Evolutionary conservation across 2,797 vertebrate species (phyloP).

Genomic region (Harpagifer antarcticus): DNA sequence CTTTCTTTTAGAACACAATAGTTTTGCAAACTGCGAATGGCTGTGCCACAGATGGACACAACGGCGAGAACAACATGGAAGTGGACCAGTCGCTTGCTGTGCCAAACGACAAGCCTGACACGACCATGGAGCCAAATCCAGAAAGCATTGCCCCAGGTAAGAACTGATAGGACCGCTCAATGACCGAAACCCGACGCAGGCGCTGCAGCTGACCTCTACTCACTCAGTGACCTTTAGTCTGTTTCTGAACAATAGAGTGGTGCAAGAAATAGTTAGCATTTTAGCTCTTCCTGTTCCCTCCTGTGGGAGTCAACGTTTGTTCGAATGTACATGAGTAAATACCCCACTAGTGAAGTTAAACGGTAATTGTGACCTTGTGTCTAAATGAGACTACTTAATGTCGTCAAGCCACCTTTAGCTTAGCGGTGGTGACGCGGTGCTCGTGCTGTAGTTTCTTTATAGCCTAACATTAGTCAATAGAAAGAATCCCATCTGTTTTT

Average conservation of each 20-base stretch:
- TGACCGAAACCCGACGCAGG: conserved; percentile 1
- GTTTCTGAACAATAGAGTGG: neutral
- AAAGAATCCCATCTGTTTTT: no score
- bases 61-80: conserved; percentile 67
- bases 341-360: no score
- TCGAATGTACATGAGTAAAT: no score
- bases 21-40: conserved; percentile 71
- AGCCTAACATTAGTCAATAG: no score
- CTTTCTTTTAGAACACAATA: conserved; percentile 60
- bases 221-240: neutral
- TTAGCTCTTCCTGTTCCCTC: no score
- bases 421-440: no score
- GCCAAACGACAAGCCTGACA: conserved; percentile 83
- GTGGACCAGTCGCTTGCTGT: conserved; percentile 77
- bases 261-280: no score
- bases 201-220: conserved; percentile 14
- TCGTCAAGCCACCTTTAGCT: no score
- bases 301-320: no score
- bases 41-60: conserved; percentile 72
- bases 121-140: conserved; percentile 84
- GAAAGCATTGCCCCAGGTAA: conserved; percentile 93
- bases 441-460: no score
- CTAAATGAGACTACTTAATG: no score
- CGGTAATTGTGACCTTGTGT: no score
- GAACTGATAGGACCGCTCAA: conserved; percentile 13